Evolutionary conservation across 2,888 invertebrate species (phyloP).

Genomic region (Cerastis rubricosa): DNA sequence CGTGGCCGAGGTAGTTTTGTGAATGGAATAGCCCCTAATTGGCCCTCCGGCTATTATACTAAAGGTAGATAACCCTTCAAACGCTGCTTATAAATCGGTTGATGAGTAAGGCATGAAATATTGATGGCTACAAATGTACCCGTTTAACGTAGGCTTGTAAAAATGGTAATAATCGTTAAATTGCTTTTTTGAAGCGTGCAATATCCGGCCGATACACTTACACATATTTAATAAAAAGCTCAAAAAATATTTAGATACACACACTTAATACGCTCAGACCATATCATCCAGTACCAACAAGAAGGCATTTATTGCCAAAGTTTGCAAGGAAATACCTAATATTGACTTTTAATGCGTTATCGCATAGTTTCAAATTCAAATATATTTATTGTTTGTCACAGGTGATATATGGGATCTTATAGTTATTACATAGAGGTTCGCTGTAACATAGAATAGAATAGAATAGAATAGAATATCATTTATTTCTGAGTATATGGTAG

Average conservation of each 20-base stretch:
- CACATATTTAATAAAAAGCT: neutral
- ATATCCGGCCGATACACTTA: slow-evolving; percentile 24
- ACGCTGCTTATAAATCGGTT: slow-evolving; percentile 54
- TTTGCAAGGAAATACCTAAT: neutral
- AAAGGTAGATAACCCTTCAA: slow-evolving; percentile 73
- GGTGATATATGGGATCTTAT: no score
- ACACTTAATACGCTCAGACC: neutral
- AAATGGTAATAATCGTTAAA: slow-evolving; percentile 34
- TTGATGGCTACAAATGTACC: slow-evolving; percentile 43
- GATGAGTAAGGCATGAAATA: slow-evolving; percentile 56
- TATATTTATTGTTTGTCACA: no score
- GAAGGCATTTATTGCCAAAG: neutral
- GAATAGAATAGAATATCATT: no score
- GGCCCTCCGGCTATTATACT: slow-evolving; percentile 78
- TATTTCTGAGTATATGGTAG: no score
- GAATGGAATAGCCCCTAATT: slow-evolving; percentile 87
- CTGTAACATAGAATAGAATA: no score
- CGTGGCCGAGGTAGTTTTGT: slow-evolving; percentile 83
- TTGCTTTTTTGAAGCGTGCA: slow-evolving; percentile 29
- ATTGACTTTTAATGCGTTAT: no score
- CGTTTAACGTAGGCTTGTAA: slow-evolving; percentile 30
- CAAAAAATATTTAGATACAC: no score
- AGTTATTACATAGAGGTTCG: no score
- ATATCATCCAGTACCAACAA: neutral
- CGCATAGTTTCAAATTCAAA: no score